A percentile compares a stretch with the other conserved stretches of the same genome.
phyloP scores from a whole-genome alignment of 37 sponge, comb jelly and placozoan species.

The Spongia lamella region DNA sequence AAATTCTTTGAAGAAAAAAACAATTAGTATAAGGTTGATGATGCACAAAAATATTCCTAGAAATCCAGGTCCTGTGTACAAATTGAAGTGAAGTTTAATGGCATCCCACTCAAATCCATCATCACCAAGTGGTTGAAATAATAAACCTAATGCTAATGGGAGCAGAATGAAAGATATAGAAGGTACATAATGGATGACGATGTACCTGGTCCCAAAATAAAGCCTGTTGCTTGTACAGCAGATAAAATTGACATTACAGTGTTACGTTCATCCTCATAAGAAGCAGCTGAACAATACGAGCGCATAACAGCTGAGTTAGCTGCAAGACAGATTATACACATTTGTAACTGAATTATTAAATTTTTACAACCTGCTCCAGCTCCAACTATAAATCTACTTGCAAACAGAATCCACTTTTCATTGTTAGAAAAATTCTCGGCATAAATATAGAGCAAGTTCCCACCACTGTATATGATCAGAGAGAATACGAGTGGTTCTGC shows the following conservation, averaged over 20 bases:
- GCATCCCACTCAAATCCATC: conserved; percentile 25
- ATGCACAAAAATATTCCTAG: conserved; percentile 64
- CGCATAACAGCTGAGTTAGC: conserved; percentile 68
- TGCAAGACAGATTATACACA: not conserved
- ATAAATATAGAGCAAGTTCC: conserved; percentile 72
- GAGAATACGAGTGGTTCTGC: conserved; percentile 66
- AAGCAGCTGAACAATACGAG: conserved; percentile 79
- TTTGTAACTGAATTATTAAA: not conserved
- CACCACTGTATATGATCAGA: conserved; percentile 47
- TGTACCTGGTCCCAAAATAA: conserved; percentile 85
- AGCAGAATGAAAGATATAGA: not conserved
- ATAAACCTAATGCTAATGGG: conserved; percentile 61
- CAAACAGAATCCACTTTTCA: conserved; percentile 41
- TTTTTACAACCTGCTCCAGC: conserved; percentile 72
- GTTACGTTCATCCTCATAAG: conserved; percentile 72
- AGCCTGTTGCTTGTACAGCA: conserved; percentile 73
- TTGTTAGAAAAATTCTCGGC: conserved; percentile 38
- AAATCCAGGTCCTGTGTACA: conserved; percentile 86
- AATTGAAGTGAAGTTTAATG: conserved; percentile 36
- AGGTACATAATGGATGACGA: not conserved
- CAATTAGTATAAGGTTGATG: conserved; percentile 63
- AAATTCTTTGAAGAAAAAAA: conserved; percentile 64
- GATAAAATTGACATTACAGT: conserved; percentile 77
- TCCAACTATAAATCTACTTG: conserved; percentile 49
- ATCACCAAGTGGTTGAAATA: conserved; percentile 72